phyloP scores from a whole-genome alignment of 1,140 invertebrate genomes.

The Drosophila sturtevanti region DNA sequence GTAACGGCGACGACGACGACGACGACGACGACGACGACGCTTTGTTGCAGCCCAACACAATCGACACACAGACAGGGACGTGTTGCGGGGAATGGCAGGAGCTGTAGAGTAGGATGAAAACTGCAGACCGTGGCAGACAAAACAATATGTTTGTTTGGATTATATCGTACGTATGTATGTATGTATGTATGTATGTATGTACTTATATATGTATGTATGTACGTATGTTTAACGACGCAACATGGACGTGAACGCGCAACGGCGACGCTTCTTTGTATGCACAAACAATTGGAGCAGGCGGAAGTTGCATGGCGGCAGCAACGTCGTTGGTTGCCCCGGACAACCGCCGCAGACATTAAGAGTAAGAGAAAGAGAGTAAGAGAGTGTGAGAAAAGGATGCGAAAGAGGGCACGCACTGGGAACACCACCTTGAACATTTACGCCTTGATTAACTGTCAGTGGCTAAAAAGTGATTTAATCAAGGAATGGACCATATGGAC shows the following conservation, averaged over 20 bases:
- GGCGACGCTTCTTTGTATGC: constrained; percentile 75
- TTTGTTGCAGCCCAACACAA: constrained; percentile 65
- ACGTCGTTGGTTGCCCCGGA: constrained; percentile 45
- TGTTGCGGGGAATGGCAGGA: constrained; percentile 13
- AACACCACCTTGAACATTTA: constrained; percentile 70
- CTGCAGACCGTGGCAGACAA: constrained; percentile 74
- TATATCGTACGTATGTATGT: constrained; percentile 51
- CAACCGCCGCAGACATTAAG: constrained; percentile 35
- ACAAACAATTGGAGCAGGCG: constrained; percentile 80
- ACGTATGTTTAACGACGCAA: constrained; percentile 12
- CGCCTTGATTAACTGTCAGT: constrained; percentile 80
- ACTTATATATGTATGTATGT: neutral
- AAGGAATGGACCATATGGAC: constrained; percentile 52
- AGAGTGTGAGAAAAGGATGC: constrained; percentile 1
- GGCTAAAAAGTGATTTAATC: constrained; percentile 80
- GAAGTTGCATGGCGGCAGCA: constrained; percentile 70
- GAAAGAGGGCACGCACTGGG: constrained; percentile 7
- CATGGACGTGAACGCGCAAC: constrained; percentile 36
- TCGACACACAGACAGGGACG: constrained; percentile 65
- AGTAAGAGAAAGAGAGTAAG: constrained; percentile 6
- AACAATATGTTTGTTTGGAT: constrained; percentile 82
- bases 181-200: neutral
- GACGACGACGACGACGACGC: constrained; percentile 45
- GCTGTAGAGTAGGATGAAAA: constrained; percentile 19
- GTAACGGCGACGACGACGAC: constrained; percentile 46